phyloP scores from a whole-genome alignment of 92 coral and sea anemone species.

The Actinernus sp. region DNA sequence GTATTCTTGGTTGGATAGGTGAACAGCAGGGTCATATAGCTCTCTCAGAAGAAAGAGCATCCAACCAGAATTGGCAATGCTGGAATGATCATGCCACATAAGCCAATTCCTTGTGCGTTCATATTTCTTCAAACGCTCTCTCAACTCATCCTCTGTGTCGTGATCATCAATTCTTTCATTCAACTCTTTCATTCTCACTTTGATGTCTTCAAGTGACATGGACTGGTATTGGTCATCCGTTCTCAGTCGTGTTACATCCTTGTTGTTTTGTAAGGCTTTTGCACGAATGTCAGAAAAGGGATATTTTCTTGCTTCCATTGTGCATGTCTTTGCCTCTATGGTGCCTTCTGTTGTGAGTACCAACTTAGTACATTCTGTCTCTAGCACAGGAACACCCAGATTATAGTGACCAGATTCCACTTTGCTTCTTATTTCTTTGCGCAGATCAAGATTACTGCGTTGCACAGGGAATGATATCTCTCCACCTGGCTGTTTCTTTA shows the following conservation, averaged over 20 bases:
- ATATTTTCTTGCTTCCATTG: conserved; percentile 17
- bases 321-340: not conserved
- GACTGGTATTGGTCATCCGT: conserved; percentile 7
- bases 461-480: conserved; percentile 32
- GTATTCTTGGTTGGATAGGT: conserved; percentile 5
- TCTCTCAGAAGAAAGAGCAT: conserved; percentile 35
- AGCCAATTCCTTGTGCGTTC: conserved; percentile 15
- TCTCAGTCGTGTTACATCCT: not conserved
- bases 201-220: not conserved
- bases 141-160: not conserved
- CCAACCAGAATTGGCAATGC: conserved; percentile 17
- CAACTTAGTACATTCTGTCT: conserved; percentile 4
- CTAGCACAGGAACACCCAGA: conserved; percentile 19
- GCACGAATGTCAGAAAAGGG: conserved; percentile 8
- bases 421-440: not conserved
- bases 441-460: conserved; percentile 8
- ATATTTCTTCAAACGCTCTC: not conserved
- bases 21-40: conserved; percentile 35
- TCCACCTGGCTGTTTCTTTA: conserved; percentile 29
- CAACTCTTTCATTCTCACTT: not conserved
- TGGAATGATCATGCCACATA: conserved; percentile 34
- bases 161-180: not conserved
- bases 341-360: conserved; percentile 5
- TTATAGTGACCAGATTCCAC: conserved; percentile 10
- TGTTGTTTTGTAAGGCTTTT: conserved; percentile 4